Base-by-base conservation (phyloP, 2,797 vertebrate species). In the Salarias fasciatus region DNA sequence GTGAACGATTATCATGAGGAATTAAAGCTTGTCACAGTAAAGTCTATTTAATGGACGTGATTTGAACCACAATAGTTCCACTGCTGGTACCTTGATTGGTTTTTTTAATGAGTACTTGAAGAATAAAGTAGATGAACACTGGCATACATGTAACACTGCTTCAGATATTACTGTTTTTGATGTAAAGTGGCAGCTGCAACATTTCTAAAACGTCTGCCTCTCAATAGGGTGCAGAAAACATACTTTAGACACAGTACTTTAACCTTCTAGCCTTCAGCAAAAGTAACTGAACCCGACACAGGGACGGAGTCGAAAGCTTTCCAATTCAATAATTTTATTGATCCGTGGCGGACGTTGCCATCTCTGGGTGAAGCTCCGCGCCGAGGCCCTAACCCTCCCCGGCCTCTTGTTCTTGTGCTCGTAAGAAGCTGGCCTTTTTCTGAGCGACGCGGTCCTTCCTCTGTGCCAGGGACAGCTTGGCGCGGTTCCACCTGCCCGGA, bases 351-450 rank as follows among this genome's bases (percentile, higher is more conserved):
- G 15, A 62, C 76, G 51, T 46, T 13, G 70, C 36, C 63, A 69
- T 40, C 53, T 30, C n/a, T 53, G 49, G 74, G 83, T 75, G 0
- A 29, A 8, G 29, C 5, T 12, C 28, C 0, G 11, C 0, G n/a
- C 10, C 60, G 36, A 0, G 77, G 42, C 59, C 81, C 94, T 96
- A 99, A 80, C 95, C 96, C 36, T 98, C 97, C 47, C 91, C 92
- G 29, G 54, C 94, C 82, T 93, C 93, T 51, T 92, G 93, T 57
- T 95, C 93, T 89, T 98, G 97, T 68, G 96, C 97, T 89, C 97
- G 92, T 89, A 99, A 94, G 88, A 95, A 99, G 88, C 97, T 99
- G 84, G 96, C 96, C 85, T 99, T 99, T 92, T 99, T 99, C 92
- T 99, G 97, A 79, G 97, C 96, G 85, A 99, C 94, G 56, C 97